Base-by-base conservation (phyloP, 2,113 vertebrate genomes). In the Ctenomys sociabilis region DNA sequence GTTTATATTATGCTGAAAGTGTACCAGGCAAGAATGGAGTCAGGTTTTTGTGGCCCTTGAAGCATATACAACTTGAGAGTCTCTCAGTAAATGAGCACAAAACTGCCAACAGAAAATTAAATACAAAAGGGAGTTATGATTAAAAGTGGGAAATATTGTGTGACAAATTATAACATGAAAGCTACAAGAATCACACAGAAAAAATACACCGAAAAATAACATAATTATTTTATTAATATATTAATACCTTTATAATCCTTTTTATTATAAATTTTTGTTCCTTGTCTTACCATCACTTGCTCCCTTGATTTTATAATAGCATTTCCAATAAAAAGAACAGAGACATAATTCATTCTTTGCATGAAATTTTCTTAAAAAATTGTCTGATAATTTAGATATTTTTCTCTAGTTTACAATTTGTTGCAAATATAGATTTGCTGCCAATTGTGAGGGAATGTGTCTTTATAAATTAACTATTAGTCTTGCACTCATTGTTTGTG, bases 351-450 rank as follows among this genome's bases (percentile, higher is more conserved):
- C 5, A 73, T 1, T 57, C 49, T 92, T 85, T 92, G 35, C 63
- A 91, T n/a, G 57, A 13, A 35, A 45, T 28, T 77, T 90, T 83
- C 77, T 70, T 57, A 57, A 21, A 82, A 72, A 45, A 81, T n/a
- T 92, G 30, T 92, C 17, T 81, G 22, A 81, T 85, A 80, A 45
- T 80, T 96, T 37, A 90, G 30, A 26, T 90, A 45, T 75, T 73
- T 80, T 16, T 32, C 37, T 49, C 37, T 24, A 35, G 64, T 88
- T 92, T 10, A 66, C 0, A 68, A 32, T n/a, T 94, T 40, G 12
- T 85, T 89, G 59, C 17, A 13, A 68, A 81, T 61, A 92, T 45
- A 75, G 66, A 3, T 77, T 94, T 84, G 9, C 82, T 92, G 37
- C 7, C 73, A 92, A 77, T 85, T 19, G 59, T 81, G 37, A 13